phyloP scores from a whole-genome alignment of 2,113 vertebrate species.

The Polypterus bichir region DNA sequence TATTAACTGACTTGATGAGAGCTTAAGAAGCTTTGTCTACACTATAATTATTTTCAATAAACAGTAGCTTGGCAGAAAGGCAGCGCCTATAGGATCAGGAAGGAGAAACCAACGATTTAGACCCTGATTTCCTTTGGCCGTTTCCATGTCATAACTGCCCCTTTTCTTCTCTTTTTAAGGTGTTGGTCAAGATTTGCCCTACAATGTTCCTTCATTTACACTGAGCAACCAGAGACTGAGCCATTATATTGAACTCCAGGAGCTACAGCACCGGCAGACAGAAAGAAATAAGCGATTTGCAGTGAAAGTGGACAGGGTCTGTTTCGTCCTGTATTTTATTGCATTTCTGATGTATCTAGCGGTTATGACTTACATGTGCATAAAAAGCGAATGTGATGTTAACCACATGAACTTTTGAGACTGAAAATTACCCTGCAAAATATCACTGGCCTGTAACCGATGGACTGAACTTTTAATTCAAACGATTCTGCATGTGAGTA shows the following conservation, averaged over 20 bases:
- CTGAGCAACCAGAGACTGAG: conserved; percentile 21
- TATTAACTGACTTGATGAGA: too few relatives aligned
- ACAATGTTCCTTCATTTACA: conserved; percentile 9
- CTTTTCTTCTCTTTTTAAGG: conserved; percentile 11
- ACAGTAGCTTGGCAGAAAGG: neutral
- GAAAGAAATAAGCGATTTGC: conserved; percentile 19
- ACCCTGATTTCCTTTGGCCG: conserved; percentile 1
- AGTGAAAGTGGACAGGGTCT: conserved; percentile 28
- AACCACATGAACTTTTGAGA: conserved; percentile 11
- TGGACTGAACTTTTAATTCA: too few relatives aligned
- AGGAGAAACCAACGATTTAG: neutral
- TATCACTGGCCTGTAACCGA: too few relatives aligned
- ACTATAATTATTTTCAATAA: neutral
- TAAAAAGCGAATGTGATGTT: neutral
- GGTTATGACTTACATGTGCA: neutral
- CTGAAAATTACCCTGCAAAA: too few relatives aligned
- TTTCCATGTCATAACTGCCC: conserved; percentile 17
- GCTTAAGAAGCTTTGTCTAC: neutral
- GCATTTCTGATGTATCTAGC: conserved; percentile 17
- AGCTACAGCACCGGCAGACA: conserved; percentile 8
- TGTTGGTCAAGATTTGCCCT: conserved; percentile 8
- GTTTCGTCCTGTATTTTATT: conserved; percentile 30
- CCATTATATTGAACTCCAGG: conserved; percentile 27
- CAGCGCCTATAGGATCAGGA: neutral
- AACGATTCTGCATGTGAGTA: too few relatives aligned